These are phyloP conservation scores for Gymnocephalus cernua DNA, from an alignment of 2,113 vertebrate species.

Conservation along the genomic window DNA sequence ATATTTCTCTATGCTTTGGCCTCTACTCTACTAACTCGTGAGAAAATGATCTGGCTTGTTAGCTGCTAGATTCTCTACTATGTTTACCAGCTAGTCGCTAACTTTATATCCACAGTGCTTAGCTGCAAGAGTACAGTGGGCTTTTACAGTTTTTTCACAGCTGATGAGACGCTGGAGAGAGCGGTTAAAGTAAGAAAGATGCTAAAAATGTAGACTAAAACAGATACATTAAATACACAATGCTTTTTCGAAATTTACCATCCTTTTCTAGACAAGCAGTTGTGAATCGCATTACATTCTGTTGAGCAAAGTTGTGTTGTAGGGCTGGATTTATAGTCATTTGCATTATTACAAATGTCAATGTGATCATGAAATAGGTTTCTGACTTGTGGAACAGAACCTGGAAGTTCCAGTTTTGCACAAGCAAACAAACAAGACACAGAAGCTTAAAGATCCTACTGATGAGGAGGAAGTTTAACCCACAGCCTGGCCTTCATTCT, in stretches of 20 bases:
- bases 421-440: constrained; percentile 24
- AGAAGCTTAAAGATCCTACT: constrained; percentile 21
- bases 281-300: neutral
- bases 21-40: neutral
- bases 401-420: constrained; percentile 37
- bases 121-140: too few species aligned
- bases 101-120: too few species aligned
- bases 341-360: neutral
- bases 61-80: neutral
- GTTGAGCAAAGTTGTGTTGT: neutral
- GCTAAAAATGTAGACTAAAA: neutral
- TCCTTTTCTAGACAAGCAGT: neutral
- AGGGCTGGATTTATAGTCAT: neutral
- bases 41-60: neutral
- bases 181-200: neutral
- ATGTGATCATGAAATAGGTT: neutral
- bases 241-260: too few species aligned
- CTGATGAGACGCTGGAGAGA: neutral
- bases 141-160: neutral
- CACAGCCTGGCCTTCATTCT: constrained; percentile 49
- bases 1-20: neutral
- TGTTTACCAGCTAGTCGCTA: neutral
- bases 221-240: neutral
- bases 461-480: constrained; percentile 52
- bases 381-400: constrained; percentile 21